Evolutionary conservation across 2,888 invertebrate genomes (phyloP).

Genomic region (Clanis bilineata): DNA sequence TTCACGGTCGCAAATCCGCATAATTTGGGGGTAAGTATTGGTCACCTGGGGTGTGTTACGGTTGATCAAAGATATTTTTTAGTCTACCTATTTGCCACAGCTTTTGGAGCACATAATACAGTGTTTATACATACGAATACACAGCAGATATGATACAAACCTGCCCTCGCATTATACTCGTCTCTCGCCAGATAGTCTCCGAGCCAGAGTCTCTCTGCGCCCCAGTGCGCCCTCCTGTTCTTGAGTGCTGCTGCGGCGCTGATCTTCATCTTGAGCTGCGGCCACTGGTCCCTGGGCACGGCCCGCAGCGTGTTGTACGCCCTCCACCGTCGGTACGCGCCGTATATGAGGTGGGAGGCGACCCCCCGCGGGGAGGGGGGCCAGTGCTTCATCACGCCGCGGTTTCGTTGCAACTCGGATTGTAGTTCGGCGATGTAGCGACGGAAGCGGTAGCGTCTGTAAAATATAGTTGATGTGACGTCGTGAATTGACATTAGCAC

Average conservation of each 20-base stretch:
- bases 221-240: constrained; percentile 60
- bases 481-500: no score
- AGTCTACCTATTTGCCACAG: no score
- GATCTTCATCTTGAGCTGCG: constrained; percentile 85
- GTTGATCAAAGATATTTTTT: no score
- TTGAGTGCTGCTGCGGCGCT: constrained; percentile 63
- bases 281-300: constrained; percentile 88
- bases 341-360: constrained; percentile 79
- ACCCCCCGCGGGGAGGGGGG: constrained; percentile 88
- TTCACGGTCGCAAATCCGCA: no score
- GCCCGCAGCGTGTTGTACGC: constrained; percentile 92
- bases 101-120: no score
- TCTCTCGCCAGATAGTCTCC: constrained; percentile 69
- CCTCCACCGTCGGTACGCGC: constrained; percentile 90
- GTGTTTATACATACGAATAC: no score
- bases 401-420: constrained; percentile 46
- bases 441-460: constrained; percentile 68
- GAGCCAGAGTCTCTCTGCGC: constrained; percentile 57
- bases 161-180: constrained; percentile 56
- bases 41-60: no score
- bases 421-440: constrained; percentile 65
- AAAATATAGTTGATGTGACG: no score
- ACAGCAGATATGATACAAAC: no score
- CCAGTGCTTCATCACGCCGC: constrained; percentile 83
- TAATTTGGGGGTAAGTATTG: no score